These are phyloP conservation scores for Caenorhabditis sp. DNA, from an alignment of 2,888 invertebrate genomes.

Conservation along the genomic window DNA sequence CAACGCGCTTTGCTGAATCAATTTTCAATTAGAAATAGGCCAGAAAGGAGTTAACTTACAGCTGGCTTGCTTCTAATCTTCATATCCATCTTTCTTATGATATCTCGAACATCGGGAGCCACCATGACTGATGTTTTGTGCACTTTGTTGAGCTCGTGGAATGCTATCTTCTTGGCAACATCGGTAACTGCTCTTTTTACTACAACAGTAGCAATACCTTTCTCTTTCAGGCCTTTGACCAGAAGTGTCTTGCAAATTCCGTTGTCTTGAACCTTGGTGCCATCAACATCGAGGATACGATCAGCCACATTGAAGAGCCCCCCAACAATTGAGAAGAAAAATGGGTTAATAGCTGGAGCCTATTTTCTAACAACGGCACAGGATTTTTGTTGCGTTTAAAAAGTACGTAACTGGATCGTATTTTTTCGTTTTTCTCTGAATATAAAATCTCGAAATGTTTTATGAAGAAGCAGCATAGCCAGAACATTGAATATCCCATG, in stretches of 20 bases:
- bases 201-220: conserved; percentile 15
- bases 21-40: background rate
- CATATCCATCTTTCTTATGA: conserved; percentile 25
- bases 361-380: no score
- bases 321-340: conserved; percentile 30
- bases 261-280: conserved; percentile 21
- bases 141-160: conserved; percentile 34
- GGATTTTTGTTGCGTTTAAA: no score
- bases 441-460: no score
- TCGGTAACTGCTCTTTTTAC: conserved; percentile 32
- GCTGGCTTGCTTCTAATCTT: conserved; percentile 5
- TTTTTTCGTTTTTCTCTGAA: no score
- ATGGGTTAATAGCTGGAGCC: no score
- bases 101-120: conserved; percentile 32
- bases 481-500: no score
- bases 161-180: conserved; percentile 21
- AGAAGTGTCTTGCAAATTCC: conserved; percentile 22
- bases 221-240: conserved; percentile 29
- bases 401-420: no score
- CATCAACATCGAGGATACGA: conserved; percentile 36
- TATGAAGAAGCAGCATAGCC: no score
- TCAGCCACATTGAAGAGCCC: conserved; percentile 34
- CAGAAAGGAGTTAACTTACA: no score
- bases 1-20: conserved; percentile 23
- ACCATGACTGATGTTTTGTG: conserved; percentile 29